Evolutionary conservation across 2,888 invertebrate genomes (phyloP), one percentile per base, ranked within the genome.

Genomic region (Platypus cylindrus): DNA sequence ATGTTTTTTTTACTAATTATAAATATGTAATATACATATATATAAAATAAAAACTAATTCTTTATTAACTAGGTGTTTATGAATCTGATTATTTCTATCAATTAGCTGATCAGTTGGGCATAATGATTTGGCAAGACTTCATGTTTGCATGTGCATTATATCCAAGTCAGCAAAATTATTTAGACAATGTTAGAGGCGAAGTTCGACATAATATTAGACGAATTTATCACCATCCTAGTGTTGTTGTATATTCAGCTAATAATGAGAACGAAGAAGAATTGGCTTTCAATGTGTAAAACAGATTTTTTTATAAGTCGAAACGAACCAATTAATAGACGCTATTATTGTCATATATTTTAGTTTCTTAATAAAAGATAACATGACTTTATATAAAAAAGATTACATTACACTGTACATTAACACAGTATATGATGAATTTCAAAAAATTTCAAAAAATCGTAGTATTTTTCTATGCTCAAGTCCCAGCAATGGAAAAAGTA

Each of bases 101-200:
- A 43, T 58, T 78, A 20, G 87, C 91, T 35, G 94, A 97, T 56
- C 70, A 81, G 53, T 65, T 83, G 32, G 97, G 97, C 1, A 79
- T 97, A 29, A 67, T 97, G 51, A 77, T 98, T 35, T 98, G 95
- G 95, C 95, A 98, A 60, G 97, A 98, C 60, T 78, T 95, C 55
- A 86, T 94, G 78, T 98, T 94, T 58, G 95, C 94, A 0, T 94
- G 91, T 55, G 74, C 84, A 13, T 82, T 97, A 78, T 98, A 98
- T 61, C 95, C 95, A 0, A 70, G 73, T 0, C 71, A 74, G 37
- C 50, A 63, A 0, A 65, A 69, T 2, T 97, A 86, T 62, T 63
- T 95, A 15, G 52, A 66, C 3, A 75, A 73, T 2, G 87, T 94
- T 0, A 59, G 63, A 30, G 56, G 62, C 4, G 97, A 98, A 68